Evolutionary conservation across 2,113 vertebrate genomes (phyloP), one percentile per base, ranked within the genome.

Genomic region (Thymallus thymallus): DNA sequence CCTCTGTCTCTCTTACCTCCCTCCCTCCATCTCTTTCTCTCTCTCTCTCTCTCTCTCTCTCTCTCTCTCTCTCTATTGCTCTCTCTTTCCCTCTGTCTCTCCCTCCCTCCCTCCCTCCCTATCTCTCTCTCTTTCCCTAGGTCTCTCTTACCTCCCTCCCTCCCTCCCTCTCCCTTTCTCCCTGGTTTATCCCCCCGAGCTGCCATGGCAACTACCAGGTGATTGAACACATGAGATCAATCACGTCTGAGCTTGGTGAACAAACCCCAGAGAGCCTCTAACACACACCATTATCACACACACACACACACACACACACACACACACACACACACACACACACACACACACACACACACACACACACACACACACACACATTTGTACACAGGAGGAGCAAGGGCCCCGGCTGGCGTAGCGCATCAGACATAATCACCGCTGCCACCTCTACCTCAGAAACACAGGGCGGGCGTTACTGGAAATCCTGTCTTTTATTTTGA

Each of bases 121-220:
- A n/a, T n/a, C n/a, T n/a, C n/a, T n/a, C n/a, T n/a, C n/a, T n/a
- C n/a, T n/a, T n/a, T n/a, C n/a, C n/a, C n/a, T n/a, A n/a, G n/a
- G n/a, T n/a, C n/a, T n/a, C n/a, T n/a, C n/a, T n/a, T n/a, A n/a
- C n/a, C n/a, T n/a, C n/a, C n/a, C n/a, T n/a, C n/a, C n/a, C n/a
- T n/a, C 23, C 22, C 10, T 9, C 4, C 29, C 60, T 13, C 0
- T 9, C 26, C 60, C 26, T 5, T 20, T 12, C 30, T 26, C 30
- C 29, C 30, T 32, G 5, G 6, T 22, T 16, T 16, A 13, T 18
- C 58, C 69, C 41, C 30, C 16, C 23, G 35, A 24, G 67, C 72
- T 74, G 51, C 71, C 72, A 61, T 66, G 46, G 70, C 55, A 76
- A 80, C 76, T 56, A 55, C 65, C 62, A 72, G 70, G 71, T 77